Base-by-base conservation (phyloP, 1,140 invertebrate species). In the Pectinophora gossypiella region DNA sequence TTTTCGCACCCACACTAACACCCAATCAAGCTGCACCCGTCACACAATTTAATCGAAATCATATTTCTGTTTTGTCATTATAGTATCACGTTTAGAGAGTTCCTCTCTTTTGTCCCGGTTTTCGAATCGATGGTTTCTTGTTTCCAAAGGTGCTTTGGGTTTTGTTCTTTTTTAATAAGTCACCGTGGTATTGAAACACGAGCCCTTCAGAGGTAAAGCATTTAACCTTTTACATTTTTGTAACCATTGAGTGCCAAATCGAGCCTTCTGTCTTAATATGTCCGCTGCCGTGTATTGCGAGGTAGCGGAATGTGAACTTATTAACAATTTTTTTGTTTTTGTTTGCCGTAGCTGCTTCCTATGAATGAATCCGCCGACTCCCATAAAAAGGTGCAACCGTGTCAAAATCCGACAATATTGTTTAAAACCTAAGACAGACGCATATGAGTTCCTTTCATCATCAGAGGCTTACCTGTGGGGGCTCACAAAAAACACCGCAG, bases 61-160 rank as follows among this genome's bases (percentile, higher is more conserved):
- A 87, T 85, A 85, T 87, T 87, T 87, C 81, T 87, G 83, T 87
- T 84, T 87, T 87, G 83, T 87, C 83, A 87, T 87, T 87, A 85
- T 83, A 71, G 81, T 83, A 81, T 85, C 79, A 69, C 78, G 65
- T 86, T 83, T 74, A 82, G 70, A 76, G 76, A 82, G 83, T 82
- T 83, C 83, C 79, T 82, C 77, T 84, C 83, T 65, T 82, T 86
- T 86, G 83, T 86, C 70, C 70, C 68, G 62, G 61, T 72, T 76
- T 83, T 72, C 60, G 72, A 75, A 70, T 76, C 76, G 69, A 53
- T 59, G 79, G 77, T 85, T 82, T 86, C 83, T 85, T 75, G 79
- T 86, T 85, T 79, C 80, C 55, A 75, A 78, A 75, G 70, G 66
- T 67, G 62, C 70, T 70, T 68, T 74, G 40, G 51, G 61, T 73